Base-by-base conservation (phyloP, 2,888 invertebrate species). In the Netelia fuscicornis region DNA sequence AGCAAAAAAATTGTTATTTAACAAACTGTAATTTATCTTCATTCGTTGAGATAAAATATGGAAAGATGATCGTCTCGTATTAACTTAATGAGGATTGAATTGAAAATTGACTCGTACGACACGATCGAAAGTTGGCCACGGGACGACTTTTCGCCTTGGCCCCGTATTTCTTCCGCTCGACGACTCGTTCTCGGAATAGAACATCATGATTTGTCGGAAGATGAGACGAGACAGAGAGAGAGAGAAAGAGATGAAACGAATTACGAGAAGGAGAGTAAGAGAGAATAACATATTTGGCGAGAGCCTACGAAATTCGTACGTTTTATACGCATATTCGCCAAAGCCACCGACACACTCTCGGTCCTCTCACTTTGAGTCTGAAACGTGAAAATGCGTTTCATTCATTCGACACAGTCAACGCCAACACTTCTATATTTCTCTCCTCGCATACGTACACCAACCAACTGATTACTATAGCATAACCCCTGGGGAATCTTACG, bases 131-230 rank as follows among this genome's bases (percentile, higher is more conserved):
- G 20, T 13, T 68, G 48, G 48, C 48, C 11, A 48, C 48, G 13
- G 13, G 48, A n/a, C 52, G 6, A n/a, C 23, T 52, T 68, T 68
- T 48, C 13, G 11, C 25, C 30, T 17, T 30, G 30, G 17, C 17
- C 54, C 25, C 17, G 20, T 56, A 23, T 62, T 62, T 78, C 62
- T 71, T 71, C 78, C 70, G 78, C 78, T 78, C 78, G 78, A 54
- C 70, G 67, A 78, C 78, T 62, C 54, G 70, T 52, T 78, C 78
- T 78, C 70, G 48, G 54, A 78, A 78, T 78, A 78, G 78, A 78
- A 77, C 68, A 70, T 64, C 78, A 52, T n/a, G 52, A 62, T 70
- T 78, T 70, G 60, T 62, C 78, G 78, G 78, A 78, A 78, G 78
- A 78, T 70, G 78, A 54, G 70, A 78, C 20, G 60, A 58, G 71